These are phyloP conservation scores for Dinothrombium tinctorium DNA, from an alignment of 1,140 invertebrate genomes.

Conservation along the genomic window DNA sequence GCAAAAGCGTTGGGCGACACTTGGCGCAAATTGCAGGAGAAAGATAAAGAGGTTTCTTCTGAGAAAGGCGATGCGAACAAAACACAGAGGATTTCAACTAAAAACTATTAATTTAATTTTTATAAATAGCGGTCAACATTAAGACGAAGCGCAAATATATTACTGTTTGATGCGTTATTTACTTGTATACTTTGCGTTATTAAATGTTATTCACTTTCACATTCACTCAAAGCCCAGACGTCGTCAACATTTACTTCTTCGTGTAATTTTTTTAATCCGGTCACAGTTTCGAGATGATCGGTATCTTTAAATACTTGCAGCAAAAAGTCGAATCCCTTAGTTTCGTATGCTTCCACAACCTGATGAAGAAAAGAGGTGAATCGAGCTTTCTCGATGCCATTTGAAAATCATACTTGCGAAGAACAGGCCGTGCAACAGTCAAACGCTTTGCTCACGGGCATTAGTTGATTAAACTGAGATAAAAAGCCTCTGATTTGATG, in stretches of 20 bases:
- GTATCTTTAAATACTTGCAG: constrained; percentile 59
- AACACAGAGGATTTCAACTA: no score
- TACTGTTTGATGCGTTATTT: no score
- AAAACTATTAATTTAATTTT: no score
- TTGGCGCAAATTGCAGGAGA: constrained; percentile 29
- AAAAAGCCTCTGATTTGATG: constrained; percentile 84
- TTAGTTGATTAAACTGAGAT: constrained; percentile 45
- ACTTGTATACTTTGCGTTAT: no score
- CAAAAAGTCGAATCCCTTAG: constrained; percentile 47
- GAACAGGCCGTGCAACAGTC: constrained; percentile 81
- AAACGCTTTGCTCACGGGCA: constrained; percentile 60
- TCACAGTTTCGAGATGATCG: constrained; percentile 59
- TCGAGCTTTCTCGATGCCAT: constrained; percentile 1
- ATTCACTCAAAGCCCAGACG: constrained; percentile 8
- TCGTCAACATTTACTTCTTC: constrained; percentile 9
- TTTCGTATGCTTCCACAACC: constrained; percentile 40
- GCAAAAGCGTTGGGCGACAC: constrained; percentile 82
- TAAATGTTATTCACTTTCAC: no score
- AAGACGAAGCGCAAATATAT: no score
- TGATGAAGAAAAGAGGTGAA: constrained; percentile 16
- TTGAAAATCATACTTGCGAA: constrained; percentile 21
- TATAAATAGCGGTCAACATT: no score
- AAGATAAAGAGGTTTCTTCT: no score
- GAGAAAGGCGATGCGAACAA: no score
- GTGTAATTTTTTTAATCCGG: constrained; percentile 52